These are phyloP conservation scores for Melanocharis versteri DNA, from an alignment of 2,113 vertebrate genomes.

Conservation along the genomic window DNA sequence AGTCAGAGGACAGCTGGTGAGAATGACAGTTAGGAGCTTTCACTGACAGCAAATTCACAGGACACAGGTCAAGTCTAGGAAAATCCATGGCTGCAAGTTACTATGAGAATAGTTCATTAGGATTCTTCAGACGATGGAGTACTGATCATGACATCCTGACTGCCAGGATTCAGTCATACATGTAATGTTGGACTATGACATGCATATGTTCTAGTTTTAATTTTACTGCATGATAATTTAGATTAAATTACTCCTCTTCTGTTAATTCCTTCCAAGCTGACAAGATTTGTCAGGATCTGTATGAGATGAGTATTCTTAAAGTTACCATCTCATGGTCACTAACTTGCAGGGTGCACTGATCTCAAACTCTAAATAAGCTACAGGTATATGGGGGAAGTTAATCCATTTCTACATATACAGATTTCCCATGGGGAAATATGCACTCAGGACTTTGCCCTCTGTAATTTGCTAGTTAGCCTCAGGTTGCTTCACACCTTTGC, in stretches of 20 bases:
- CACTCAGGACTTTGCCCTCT: neutral
- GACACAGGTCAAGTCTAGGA: neutral
- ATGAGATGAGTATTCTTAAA: neutral
- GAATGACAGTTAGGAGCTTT: neutral
- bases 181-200: neutral
- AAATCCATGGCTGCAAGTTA: neutral
- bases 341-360: neutral
- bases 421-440: neutral
- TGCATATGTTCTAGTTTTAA: neutral
- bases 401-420: neutral
- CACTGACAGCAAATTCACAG: neutral
- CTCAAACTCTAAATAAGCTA: neutral
- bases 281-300: neutral
- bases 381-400: neutral
- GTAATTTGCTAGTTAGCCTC: neutral
- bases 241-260: neutral
- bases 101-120: neutral
- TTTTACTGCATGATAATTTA: neutral
- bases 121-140: neutral
- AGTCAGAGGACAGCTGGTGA: neutral
- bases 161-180: neutral
- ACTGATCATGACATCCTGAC: neutral
- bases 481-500: neutral
- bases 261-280: neutral
- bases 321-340: neutral